Evolutionary conservation across 2,113 vertebrate species (phyloP).

Genomic region (Ptyas mucosa): DNA sequence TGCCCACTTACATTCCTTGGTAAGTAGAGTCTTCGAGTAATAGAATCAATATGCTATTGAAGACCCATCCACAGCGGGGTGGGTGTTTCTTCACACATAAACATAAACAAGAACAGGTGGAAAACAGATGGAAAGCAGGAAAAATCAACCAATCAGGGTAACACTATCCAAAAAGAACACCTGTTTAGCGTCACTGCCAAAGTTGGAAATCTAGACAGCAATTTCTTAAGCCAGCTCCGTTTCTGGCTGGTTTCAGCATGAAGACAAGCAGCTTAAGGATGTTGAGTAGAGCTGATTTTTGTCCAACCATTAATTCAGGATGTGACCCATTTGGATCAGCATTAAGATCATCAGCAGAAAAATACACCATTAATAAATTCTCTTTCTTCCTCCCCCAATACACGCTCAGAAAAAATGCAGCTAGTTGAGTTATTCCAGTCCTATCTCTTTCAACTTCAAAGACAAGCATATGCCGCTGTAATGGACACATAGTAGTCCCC

Average conservation of each 20-base stretch:
- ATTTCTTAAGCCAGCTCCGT: background rate
- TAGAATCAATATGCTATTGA: background rate
- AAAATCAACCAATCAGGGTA: background rate
- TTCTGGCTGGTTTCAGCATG: background rate
- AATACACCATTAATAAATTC: background rate
- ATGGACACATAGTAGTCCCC: background rate
- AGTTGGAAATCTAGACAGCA: background rate
- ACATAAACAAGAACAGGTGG: background rate
- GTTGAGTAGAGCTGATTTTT: background rate
- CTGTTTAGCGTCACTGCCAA: background rate
- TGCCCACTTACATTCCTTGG: no score
- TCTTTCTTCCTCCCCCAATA: background rate
- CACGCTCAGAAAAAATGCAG: background rate
- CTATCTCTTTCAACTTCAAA: conserved; percentile 27
- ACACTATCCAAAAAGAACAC: background rate
- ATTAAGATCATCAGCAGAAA: background rate
- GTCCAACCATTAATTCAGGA: background rate
- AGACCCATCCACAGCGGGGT: background rate
- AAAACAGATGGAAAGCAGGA: background rate
- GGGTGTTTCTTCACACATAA: background rate
- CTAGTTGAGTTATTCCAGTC: conserved; percentile 2
- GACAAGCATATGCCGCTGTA: background rate
- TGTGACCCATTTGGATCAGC: background rate
- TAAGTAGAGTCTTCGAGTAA: background rate
- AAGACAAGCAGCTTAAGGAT: background rate